Conservation (phyloP, 1,140 invertebrate species). For the Drosophila lacteicornis region DNA sequence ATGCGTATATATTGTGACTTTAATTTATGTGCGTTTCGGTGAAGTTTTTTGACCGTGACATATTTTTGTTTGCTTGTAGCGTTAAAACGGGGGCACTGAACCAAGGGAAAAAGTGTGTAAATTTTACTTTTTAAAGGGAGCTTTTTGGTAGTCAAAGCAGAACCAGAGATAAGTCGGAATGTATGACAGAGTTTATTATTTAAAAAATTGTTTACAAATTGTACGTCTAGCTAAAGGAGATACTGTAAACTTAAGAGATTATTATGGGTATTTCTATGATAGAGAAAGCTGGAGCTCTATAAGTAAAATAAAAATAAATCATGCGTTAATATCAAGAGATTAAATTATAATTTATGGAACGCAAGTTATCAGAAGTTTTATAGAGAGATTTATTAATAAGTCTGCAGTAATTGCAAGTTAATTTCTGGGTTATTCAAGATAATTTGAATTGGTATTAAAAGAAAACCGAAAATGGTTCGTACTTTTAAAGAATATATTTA, state of each 20-base stretch:
- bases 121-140: constrained; percentile 1
- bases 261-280: background rate
- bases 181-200: background rate
- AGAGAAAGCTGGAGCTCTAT: background rate
- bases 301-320: constrained; percentile 2
- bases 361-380: background rate
- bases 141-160: background rate
- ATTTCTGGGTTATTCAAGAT: background rate
- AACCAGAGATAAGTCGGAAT: background rate
- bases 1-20: constrained; percentile 14
- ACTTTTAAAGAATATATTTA: background rate
- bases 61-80: constrained; percentile 27
- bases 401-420: background rate
- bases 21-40: constrained; percentile 74
- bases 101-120: constrained; percentile 27
- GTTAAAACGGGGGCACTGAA: constrained; percentile 44
- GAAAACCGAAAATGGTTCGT: too few species aligned
- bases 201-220: constrained; percentile 11
- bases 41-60: constrained; percentile 75
- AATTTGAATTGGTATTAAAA: background rate
- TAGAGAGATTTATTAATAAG: background rate
- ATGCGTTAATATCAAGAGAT: background rate
- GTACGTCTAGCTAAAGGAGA: background rate
- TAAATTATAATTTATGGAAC: background rate
- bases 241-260: background rate